These are phyloP conservation scores for Dunckerocampus dactyliophorus DNA, from an alignment of 2,113 vertebrate genomes.

Conservation along the genomic window DNA sequence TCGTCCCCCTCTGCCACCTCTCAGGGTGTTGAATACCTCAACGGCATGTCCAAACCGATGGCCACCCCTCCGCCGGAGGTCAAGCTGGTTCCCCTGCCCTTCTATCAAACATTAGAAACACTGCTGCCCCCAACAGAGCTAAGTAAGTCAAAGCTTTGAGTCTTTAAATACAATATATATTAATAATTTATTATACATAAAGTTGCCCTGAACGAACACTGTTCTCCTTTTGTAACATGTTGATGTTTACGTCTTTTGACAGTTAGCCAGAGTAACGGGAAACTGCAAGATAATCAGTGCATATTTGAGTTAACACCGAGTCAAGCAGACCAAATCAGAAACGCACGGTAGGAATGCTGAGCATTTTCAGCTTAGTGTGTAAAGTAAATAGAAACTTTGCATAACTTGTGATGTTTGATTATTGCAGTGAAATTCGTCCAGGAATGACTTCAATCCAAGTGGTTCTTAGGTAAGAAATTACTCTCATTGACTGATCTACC, in stretches of 20 bases:
- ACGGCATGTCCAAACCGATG: slow-evolving; percentile 82
- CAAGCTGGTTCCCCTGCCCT: slow-evolving; percentile 91
- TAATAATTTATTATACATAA: no score
- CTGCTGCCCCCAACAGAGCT: slow-evolving; percentile 90
- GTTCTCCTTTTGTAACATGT: neutral
- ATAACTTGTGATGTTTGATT: slow-evolving; percentile 11
- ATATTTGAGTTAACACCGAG: slow-evolving; percentile 88
- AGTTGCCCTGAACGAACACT: neutral
- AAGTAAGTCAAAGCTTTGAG: slow-evolving; percentile 71
- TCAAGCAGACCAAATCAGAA: slow-evolving; percentile 93
- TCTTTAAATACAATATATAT: neutral
- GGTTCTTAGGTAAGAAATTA: slow-evolving; percentile 83
- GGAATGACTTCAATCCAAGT: slow-evolving; percentile 94
- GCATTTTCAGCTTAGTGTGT: neutral
- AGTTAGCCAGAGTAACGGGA: slow-evolving; percentile 95
- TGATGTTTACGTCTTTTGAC: slow-evolving; percentile 20
- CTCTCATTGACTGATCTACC: neutral
- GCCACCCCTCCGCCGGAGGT: slow-evolving; percentile 77
- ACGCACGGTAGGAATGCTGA: slow-evolving; percentile 79
- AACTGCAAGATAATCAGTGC: slow-evolving; percentile 94
- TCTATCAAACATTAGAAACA: slow-evolving; percentile 93
- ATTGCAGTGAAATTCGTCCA: slow-evolving; percentile 83
- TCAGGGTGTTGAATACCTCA: slow-evolving; percentile 90
- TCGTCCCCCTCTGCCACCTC: slow-evolving; percentile 70
- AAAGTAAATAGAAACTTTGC: neutral